Evolutionary conservation across 2,888 invertebrate genomes (phyloP).

Genomic region (Alsophila aescularia): DNA sequence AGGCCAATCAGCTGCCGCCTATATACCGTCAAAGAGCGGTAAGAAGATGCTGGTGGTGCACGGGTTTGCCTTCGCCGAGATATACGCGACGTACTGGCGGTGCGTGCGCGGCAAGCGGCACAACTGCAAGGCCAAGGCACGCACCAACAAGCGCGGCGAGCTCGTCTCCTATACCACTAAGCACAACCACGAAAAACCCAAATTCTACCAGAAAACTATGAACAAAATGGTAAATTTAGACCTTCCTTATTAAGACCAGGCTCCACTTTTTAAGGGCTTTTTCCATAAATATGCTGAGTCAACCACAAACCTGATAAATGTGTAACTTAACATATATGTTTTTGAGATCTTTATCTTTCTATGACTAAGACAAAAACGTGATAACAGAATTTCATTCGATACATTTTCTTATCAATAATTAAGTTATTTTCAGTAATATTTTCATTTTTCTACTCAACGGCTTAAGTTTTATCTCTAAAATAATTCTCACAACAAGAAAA

Average conservation of each 20-base stretch:
- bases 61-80: constrained; percentile 63
- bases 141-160: constrained; percentile 63
- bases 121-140: constrained; percentile 59
- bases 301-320: too few relatives aligned
- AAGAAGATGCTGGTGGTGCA: constrained; percentile 61
- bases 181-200: constrained; percentile 67
- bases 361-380: too few relatives aligned
- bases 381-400: too few relatives aligned
- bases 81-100: constrained; percentile 52
- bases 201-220: constrained; percentile 61
- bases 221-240: constrained; percentile 55
- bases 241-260: constrained; percentile 13
- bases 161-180: constrained; percentile 52
- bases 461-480: too few relatives aligned
- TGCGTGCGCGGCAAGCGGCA: constrained; percentile 56
- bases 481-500: too few relatives aligned
- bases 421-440: too few relatives aligned
- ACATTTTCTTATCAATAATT: too few relatives aligned
- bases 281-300: too few relatives aligned
- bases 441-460: too few relatives aligned
- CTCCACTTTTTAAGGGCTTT: too few relatives aligned
- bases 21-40: constrained; percentile 65
- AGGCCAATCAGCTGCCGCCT: constrained; percentile 62
- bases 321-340: too few relatives aligned
- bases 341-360: too few relatives aligned